Percentiles rank a stretch among this genome's conserved stretches.
These are phyloP conservation scores for Alosa alosa DNA, from an alignment of 2,113 vertebrate genomes.

Conservation along the genomic window DNA sequence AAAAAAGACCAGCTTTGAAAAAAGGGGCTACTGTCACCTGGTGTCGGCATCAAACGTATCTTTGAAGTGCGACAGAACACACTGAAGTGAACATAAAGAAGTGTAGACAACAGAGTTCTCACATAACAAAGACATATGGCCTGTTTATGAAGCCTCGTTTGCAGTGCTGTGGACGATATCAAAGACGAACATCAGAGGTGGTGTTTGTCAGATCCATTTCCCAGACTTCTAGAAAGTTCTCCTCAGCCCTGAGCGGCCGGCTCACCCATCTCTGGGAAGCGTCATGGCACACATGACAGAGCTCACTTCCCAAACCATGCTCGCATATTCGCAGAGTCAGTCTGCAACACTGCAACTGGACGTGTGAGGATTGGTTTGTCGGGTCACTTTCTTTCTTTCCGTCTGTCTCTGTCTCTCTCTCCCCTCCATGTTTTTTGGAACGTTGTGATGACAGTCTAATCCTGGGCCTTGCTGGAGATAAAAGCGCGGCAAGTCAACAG, in stretches of 20 bases:
- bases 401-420: background rate
- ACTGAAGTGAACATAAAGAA: background rate
- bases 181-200: constrained; percentile 9
- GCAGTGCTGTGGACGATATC: constrained; percentile 3
- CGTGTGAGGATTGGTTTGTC: background rate
- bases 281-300: background rate
- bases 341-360: background rate
- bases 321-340: background rate
- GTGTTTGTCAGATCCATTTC: constrained; percentile 8
- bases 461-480: constrained; percentile 41
- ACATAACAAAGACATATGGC: constrained; percentile 18
- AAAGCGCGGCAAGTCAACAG: constrained; percentile 46
- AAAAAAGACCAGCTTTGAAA: background rate
- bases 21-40: background rate
- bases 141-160: background rate
- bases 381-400: background rate
- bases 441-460: constrained; percentile 50
- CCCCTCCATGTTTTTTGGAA: constrained; percentile 40
- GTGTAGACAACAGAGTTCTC: background rate
- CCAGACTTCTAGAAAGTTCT: constrained; percentile 7
- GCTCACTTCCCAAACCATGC: background rate
- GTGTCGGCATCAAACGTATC: background rate
- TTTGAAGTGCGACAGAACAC: background rate
- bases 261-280: background rate
- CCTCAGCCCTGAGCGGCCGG: background rate